Conservation (phyloP, 2,888 invertebrate genomes). For the Xanthia togata region DNA sequence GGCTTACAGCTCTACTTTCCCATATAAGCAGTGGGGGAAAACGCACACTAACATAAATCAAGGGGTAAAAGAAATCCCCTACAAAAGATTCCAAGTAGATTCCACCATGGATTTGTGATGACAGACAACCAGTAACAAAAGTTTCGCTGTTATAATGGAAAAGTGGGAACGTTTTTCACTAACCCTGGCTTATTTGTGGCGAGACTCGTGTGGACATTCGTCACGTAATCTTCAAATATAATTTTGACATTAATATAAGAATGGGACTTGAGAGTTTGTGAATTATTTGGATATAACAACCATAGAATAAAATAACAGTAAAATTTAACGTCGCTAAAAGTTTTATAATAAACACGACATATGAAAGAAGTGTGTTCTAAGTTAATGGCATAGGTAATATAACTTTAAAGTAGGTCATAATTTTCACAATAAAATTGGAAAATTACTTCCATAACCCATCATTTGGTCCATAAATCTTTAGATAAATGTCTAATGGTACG, state of each 20-base stretch:
- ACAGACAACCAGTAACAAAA: constrained; percentile 73
- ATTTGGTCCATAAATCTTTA: constrained; percentile 15
- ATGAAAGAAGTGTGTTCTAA: constrained; percentile 24
- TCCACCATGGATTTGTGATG: constrained; percentile 68
- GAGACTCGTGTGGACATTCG: constrained; percentile 58
- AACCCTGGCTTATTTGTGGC: constrained; percentile 52
- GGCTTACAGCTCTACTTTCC: constrained; percentile 52
- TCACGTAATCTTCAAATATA: constrained; percentile 51
- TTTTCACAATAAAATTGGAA: constrained; percentile 18
- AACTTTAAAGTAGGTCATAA: constrained; percentile 27
- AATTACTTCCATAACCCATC: not conserved
- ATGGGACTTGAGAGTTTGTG: constrained; percentile 26
- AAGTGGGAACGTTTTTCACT: constrained; percentile 68
- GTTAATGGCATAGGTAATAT: not conserved
- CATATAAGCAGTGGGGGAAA: constrained; percentile 50
- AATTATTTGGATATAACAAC: constrained; percentile 27
- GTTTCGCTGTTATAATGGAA: constrained; percentile 73
- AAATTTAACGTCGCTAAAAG: constrained; percentile 6
- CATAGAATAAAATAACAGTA: not conserved
- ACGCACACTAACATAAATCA: constrained; percentile 72
- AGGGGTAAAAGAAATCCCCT: constrained; percentile 66
- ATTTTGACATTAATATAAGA: constrained; percentile 33
- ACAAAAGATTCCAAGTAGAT: constrained; percentile 56
- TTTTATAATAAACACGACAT: constrained; percentile 14
- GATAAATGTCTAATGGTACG: constrained; percentile 5